Evolutionary conservation across 1,140 invertebrate species (phyloP).

Genomic region (Nasonia vitripennis): DNA sequence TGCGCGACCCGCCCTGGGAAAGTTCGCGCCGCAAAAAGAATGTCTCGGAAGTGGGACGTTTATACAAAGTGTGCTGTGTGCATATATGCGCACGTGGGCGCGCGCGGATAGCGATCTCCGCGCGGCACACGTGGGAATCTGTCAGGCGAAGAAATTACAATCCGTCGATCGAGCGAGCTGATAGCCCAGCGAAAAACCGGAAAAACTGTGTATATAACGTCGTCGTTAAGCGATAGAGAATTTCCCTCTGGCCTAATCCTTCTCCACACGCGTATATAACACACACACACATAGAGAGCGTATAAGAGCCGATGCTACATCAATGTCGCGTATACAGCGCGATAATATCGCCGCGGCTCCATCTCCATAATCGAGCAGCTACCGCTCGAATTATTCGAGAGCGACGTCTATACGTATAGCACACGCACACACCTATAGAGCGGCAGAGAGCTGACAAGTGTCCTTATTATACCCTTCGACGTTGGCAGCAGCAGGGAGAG

Average conservation of each 20-base stretch:
- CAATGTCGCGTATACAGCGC: neutral
- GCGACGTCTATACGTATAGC: neutral
- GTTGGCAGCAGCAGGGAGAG: neutral
- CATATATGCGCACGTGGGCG: too few species aligned
- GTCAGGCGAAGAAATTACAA: too few species aligned
- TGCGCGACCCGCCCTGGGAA: neutral
- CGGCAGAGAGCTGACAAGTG: constrained; percentile 18
- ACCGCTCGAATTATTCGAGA: constrained; percentile 34
- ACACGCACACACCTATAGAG: neutral
- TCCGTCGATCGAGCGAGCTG: too few species aligned
- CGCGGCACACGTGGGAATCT: too few species aligned
- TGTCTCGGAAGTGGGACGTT: neutral
- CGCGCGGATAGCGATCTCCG: too few species aligned
- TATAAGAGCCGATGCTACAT: neutral
- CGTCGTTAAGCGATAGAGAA: neutral
- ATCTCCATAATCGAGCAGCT: constrained; percentile 41
- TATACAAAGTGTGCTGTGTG: too few species aligned
- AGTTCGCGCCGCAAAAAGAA: neutral
- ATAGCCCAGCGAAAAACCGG: too few species aligned
- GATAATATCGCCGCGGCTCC: constrained; percentile 20
- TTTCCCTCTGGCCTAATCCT: neutral
- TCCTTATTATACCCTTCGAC: constrained; percentile 42
- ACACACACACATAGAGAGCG: neutral
- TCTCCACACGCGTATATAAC: neutral
- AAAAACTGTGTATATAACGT: too few species aligned